Conservation (phyloP, 2,797 vertebrate genomes). For the Florisuga fusca region DNA sequence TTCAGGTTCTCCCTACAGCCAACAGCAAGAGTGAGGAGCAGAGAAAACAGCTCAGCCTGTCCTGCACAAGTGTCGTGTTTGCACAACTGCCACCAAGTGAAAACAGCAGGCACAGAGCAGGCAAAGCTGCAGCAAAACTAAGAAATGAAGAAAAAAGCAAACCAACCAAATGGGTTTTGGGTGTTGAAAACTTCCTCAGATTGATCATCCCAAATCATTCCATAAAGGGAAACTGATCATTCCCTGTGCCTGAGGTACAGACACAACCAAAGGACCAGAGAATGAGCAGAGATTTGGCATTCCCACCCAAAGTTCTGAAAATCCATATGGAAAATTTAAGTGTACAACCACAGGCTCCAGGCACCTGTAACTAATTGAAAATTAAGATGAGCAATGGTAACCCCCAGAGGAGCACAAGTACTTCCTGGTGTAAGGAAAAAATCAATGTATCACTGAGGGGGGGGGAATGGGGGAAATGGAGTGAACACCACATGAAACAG, state of each 20-base stretch:
- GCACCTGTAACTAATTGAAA: background rate
- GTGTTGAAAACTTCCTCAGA: background rate
- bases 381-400: background rate
- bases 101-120: background rate
- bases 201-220: background rate
- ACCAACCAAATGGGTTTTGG: background rate
- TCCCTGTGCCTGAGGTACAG: background rate
- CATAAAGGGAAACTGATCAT: background rate
- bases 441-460: background rate
- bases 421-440: background rate
- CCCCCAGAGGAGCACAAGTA: background rate
- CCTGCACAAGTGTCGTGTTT: background rate
- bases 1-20: conserved; percentile 88
- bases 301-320: background rate
- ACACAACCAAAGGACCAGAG: background rate
- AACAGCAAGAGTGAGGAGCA: background rate
- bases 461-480: background rate
- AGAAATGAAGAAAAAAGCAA: background rate
- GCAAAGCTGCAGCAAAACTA: background rate
- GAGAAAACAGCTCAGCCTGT: background rate
- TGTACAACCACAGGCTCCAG: background rate
- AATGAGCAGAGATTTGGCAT: background rate
- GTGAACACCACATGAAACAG: background rate
- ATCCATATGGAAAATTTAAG: background rate
- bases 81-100: background rate